Base-by-base conservation (phyloP, 2,797 vertebrate genomes). In the Poliocrania exsul region DNA sequence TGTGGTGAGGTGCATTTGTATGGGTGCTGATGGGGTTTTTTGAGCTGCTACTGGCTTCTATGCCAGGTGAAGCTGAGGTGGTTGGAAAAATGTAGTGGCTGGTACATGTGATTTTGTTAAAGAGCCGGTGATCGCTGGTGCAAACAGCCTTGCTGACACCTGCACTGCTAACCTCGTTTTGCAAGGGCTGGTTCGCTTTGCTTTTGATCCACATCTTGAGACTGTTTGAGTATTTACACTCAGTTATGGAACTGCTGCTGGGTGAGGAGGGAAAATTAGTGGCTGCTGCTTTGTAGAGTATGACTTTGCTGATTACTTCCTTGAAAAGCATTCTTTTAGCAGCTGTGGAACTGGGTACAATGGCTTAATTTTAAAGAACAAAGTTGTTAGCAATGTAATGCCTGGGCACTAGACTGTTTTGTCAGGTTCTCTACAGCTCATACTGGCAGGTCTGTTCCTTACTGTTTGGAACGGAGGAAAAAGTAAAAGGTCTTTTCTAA, bases 81-180 rank as follows among this genome's bases (percentile, higher is more conserved):
- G 10, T 1, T 77, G 42, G 38, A 13, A 31, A 25, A 70, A 25
- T 1, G 9, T 1, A n/a, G 69, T 28, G 37, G 69, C 38, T 65
- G 60, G 46, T n/a, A 5, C 44, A 14, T 44, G 46, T 66, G 78
- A 14, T 85, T 60, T 51, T 3, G 1, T 38, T 16, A 11, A 20
- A 83, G 56, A 2, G 10, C 58, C 66, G 35, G 25, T 14, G 82
- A 50, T 28, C 69, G 54, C 61, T 86, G 73, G 31, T 88, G 80
- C 70, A 65, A 65, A 46, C 51, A 80, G 64, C 51, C 75, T 44
- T 49, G 92, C 87, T 93, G 77, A 49, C 65, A 56, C 91, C 81
- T 83, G 66, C 37, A 9, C 9, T 4, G 33, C 54, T 77, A 81
- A 6, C 66, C 67, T 29, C 33, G 73, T 66, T 83, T 60, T 4